Percentiles rank a stretch among this genome's conserved stretches.
Evolutionary conservation across 2,888 invertebrate species (phyloP).

Genomic region (Coremacera marginata): DNA sequence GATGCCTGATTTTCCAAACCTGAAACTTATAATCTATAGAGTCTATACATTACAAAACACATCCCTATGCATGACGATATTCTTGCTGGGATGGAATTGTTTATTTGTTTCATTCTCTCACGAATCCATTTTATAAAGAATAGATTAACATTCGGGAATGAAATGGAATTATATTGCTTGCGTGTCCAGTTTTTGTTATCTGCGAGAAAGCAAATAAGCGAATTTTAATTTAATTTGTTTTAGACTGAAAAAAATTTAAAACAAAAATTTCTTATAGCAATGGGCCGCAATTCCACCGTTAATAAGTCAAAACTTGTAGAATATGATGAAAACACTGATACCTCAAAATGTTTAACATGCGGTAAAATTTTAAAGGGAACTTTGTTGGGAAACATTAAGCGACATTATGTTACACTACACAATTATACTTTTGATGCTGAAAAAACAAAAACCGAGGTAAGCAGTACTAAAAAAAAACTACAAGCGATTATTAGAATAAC

Average conservation of each 20-base stretch:
- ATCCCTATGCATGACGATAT: too few species aligned
- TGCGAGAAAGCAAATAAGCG: too few species aligned
- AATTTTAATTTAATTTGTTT: not conserved
- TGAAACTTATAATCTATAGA: too few species aligned
- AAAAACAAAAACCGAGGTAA: not conserved
- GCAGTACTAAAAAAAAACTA: too few species aligned
- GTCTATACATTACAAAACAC: too few species aligned
- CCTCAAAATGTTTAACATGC: not conserved
- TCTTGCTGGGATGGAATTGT: too few species aligned
- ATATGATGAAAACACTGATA: not conserved
- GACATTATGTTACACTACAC: not conserved
- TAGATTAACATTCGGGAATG: not conserved
- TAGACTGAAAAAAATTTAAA: not conserved
- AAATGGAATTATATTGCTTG: not conserved
- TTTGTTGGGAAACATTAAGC: not conserved
- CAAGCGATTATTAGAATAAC: too few species aligned
- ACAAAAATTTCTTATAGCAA: not conserved
- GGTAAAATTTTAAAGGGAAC: not conserved
- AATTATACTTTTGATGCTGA: not conserved
- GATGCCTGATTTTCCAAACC: too few species aligned
- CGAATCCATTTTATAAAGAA: not conserved
- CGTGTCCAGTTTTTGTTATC: not conserved
- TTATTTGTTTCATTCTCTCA: not conserved
- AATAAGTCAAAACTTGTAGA: not conserved
- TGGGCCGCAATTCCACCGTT: not conserved